These are phyloP conservation scores for Silvanus unidentatus DNA, from an alignment of 2,888 invertebrate genomes.

Conservation along the genomic window DNA sequence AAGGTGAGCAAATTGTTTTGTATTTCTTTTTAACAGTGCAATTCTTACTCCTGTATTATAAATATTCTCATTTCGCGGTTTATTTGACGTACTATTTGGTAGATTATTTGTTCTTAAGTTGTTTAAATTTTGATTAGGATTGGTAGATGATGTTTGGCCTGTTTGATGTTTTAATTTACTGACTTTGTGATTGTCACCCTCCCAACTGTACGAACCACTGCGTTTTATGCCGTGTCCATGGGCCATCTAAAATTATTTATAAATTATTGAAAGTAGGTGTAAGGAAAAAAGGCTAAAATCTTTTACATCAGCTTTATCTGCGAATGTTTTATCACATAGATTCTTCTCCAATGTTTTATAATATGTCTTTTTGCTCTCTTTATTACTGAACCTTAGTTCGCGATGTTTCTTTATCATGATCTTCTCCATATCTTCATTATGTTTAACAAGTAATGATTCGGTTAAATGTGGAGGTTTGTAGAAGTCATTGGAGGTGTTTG, in stretches of 20 bases:
- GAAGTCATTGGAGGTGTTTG: conserved; percentile 43
- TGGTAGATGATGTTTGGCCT: neutral
- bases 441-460: conserved; percentile 58
- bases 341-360: conserved; percentile 29
- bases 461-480: conserved; percentile 54
- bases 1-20: neutral
- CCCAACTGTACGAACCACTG: conserved; percentile 56
- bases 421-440: conserved; percentile 79
- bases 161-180: conserved; percentile 49
- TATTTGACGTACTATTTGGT: conserved; percentile 4
- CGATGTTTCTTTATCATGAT: conserved; percentile 66
- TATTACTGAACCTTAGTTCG: conserved; percentile 52
- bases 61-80: conserved; percentile 19
- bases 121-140: neutral
- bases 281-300: neutral
- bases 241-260: neutral
- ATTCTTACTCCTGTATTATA: conserved; percentile 29
- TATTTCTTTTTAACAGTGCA: neutral
- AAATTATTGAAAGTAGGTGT: neutral
- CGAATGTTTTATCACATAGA: conserved; percentile 19
- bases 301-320: conserved; percentile 29
- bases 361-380: conserved; percentile 38
- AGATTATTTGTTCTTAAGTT: neutral
- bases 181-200: conserved; percentile 53
- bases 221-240: conserved; percentile 56